Evolutionary conservation across 2,797 vertebrate genomes (phyloP).

Genomic region (Pipistrellus nathusii): DNA sequence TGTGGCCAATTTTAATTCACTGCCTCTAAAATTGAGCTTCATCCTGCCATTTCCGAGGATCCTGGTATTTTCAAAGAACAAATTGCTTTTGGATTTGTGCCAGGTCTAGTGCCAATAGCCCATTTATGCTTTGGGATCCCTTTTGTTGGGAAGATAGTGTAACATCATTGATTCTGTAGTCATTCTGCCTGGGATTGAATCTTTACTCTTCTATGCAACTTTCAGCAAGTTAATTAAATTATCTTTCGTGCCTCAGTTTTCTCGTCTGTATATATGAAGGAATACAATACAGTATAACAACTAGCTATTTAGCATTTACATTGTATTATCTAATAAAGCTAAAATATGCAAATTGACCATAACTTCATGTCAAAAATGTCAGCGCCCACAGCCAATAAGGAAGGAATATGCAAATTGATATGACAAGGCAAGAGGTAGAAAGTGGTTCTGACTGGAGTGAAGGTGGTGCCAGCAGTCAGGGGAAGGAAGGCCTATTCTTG

Average conservation of each 20-base stretch:
- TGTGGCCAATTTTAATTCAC: not conserved
- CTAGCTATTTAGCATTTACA: not conserved
- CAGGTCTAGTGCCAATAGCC: not conserved
- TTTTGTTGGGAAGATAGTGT: not conserved
- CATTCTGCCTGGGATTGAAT: not conserved
- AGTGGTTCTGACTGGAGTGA: too few species aligned
- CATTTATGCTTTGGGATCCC: not conserved
- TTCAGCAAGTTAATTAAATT: not conserved
- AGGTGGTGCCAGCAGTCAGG: too few species aligned
- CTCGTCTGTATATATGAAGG: conserved; percentile 14
- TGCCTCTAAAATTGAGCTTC: conserved; percentile 5
- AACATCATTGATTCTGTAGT: not conserved
- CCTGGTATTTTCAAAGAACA: not conserved
- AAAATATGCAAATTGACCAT: too few species aligned
- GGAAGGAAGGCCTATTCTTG: too few species aligned
- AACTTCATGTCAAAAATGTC: too few species aligned
- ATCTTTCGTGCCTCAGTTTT: conserved; percentile 6
- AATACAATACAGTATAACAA: not conserved
- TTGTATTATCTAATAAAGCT: too few species aligned
- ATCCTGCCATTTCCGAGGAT: not conserved
- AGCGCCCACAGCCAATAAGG: too few species aligned
- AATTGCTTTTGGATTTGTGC: not conserved
- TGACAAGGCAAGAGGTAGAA: too few species aligned
- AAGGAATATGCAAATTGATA: too few species aligned
- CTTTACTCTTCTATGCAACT: not conserved